A percentile compares a stretch with the other conserved stretches of the same genome.
Conservation (phyloP, 2,888 invertebrate genomes). For the Chirona hameri region DNA sequence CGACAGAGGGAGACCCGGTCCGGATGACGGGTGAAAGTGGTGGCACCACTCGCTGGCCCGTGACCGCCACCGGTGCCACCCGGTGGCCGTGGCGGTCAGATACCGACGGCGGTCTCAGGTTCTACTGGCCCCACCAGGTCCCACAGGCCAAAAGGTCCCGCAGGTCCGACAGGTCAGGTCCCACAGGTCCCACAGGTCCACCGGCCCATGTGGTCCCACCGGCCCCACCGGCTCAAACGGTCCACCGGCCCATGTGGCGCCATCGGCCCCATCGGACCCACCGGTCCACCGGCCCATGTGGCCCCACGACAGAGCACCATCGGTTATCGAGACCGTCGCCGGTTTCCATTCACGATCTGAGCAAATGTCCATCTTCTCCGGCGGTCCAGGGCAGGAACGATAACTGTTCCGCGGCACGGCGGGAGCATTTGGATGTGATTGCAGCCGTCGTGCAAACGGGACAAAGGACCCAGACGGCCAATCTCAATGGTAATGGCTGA, state of each 20-base stretch:
- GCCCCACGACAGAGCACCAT: neutral
- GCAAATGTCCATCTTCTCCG: too few relatives aligned
- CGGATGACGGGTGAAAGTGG: slow-evolving; percentile 5
- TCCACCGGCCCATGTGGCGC: neutral
- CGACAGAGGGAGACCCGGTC: neutral
- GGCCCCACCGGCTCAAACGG: too few relatives aligned
- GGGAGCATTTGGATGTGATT: too few relatives aligned
- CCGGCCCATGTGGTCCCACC: too few relatives aligned
- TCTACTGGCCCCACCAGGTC: neutral
- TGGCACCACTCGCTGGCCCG: neutral
- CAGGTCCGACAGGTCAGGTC: too few relatives aligned
- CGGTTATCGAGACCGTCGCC: neutral
- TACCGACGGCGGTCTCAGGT: neutral
- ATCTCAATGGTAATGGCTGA: too few relatives aligned
- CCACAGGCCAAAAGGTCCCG: neutral
- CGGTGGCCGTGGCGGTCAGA: neutral
- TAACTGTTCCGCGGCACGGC: too few relatives aligned
- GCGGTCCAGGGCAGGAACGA: too few relatives aligned
- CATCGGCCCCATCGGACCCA: neutral
- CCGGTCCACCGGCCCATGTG: neutral
- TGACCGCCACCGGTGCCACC: neutral
- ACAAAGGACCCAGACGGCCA: too few relatives aligned
- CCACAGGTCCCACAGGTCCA: too few relatives aligned
- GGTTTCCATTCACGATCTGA: too few relatives aligned
- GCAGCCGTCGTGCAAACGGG: too few relatives aligned